Evolutionary conservation across 2,888 invertebrate genomes (phyloP).

Genomic region (Mycalesis mineus): DNA sequence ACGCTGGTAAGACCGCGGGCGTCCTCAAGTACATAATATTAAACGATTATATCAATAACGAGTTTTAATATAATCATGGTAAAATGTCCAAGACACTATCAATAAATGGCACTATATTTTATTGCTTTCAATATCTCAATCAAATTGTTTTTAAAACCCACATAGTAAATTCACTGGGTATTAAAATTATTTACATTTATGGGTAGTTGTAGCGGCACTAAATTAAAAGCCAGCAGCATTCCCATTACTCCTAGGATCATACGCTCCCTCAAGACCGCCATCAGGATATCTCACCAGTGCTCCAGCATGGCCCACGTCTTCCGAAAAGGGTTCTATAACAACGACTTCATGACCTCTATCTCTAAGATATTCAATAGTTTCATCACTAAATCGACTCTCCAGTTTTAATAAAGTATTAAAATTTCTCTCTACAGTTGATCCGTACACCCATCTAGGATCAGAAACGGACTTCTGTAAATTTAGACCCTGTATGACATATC

Average conservation of each 20-base stretch:
- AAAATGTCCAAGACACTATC: too few relatives aligned
- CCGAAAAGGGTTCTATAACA: conserved; percentile 45
- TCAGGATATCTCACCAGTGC: conserved; percentile 54
- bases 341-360: conserved; percentile 51
- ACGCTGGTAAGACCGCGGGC: too few relatives aligned
- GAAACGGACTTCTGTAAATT: conserved; percentile 52
- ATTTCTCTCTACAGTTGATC: conserved; percentile 39
- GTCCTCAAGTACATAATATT: too few relatives aligned
- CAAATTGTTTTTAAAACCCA: too few relatives aligned
- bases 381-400: conserved; percentile 53
- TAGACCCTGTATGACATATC: conserved; percentile 57
- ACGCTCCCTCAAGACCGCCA: conserved; percentile 64
- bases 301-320: conserved; percentile 58
- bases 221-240: conserved; percentile 61
- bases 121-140: too few relatives aligned
- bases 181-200: too few relatives aligned
- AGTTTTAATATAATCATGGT: too few relatives aligned
- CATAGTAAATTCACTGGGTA: too few relatives aligned
- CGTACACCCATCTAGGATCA: conserved; percentile 62
- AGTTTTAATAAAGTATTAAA: conserved; percentile 41
- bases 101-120: too few relatives aligned
- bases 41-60: too few relatives aligned
- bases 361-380: conserved; percentile 51
- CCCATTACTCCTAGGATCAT: conserved; percentile 59
- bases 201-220: too few relatives aligned